Conservation (phyloP, 1,140 invertebrate genomes). For the Scaptomyza hsui region DNA sequence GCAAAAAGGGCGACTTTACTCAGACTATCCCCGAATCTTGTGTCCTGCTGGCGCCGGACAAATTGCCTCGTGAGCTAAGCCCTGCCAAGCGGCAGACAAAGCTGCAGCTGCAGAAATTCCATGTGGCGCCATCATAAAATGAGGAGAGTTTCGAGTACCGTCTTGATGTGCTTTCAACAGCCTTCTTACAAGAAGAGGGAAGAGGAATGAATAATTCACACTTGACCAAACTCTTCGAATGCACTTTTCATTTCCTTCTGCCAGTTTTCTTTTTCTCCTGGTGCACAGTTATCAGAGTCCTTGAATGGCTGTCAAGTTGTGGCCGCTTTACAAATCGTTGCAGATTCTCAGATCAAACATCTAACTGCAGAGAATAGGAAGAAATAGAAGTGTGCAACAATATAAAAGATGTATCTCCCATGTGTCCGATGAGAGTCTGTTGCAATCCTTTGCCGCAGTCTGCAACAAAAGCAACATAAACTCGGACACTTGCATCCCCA, state of each 20-base stretch:
- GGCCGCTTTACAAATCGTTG: conserved; percentile 42
- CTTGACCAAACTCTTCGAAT: conserved; percentile 24
- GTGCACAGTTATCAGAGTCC: conserved; percentile 13
- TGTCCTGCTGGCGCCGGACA: conserved; percentile 52
- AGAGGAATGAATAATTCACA: conserved; percentile 53
- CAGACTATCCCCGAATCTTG: conserved; percentile 3
- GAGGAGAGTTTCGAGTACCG: conserved; percentile 12
- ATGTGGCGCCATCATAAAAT: conserved; percentile 51
- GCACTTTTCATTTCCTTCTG: conserved; percentile 7
- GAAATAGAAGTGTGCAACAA: conserved; percentile 22
- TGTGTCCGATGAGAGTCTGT: conserved; percentile 16
- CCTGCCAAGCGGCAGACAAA: conserved; percentile 44
- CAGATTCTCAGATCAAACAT: conserved; percentile 58
- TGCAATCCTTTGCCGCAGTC: conserved; percentile 33
- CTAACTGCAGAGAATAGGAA: background rate
- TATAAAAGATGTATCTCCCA: conserved; percentile 40
- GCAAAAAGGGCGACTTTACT: conserved; percentile 22
- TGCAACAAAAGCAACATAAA: conserved; percentile 30
- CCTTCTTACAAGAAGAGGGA: too few species aligned
- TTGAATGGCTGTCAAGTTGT: conserved; percentile 51
- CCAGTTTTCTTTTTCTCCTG: conserved; percentile 1
- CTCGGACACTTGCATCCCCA: conserved; percentile 15
- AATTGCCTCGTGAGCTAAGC: conserved; percentile 67
- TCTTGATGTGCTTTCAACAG: background rate
- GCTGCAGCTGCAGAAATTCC: conserved; percentile 23